Conservation (phyloP, 37 sponge, comb jelly and placozoan species). For the Ianthella basta region DNA sequence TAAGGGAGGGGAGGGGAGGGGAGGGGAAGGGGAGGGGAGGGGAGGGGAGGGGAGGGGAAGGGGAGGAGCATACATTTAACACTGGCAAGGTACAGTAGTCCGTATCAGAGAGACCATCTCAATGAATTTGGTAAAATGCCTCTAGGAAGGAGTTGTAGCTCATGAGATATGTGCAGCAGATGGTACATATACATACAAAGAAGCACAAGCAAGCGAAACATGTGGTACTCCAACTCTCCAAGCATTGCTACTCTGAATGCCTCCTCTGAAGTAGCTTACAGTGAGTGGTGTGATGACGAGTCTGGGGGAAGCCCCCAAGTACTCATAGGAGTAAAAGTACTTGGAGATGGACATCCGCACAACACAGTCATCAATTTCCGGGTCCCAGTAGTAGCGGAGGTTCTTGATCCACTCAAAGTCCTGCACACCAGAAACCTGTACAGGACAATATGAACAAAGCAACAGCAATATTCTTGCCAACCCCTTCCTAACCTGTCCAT, state of each 20-base stretch:
- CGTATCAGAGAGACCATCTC: too few species aligned
- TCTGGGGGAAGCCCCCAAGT: slow-evolving; percentile 93
- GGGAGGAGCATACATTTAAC: background rate
- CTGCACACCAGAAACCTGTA: slow-evolving; percentile 65
- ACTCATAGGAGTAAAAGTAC: slow-evolving; percentile 96
- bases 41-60: background rate
- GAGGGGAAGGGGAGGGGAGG: background rate
- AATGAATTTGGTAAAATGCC: background rate
- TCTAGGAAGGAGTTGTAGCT: too few species aligned
- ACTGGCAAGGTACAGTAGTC: background rate
- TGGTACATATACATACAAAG: background rate
- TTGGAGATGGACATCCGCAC: slow-evolving; percentile 93
- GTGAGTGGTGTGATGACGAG: slow-evolving; percentile 99
- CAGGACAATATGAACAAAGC: background rate
- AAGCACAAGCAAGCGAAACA: slow-evolving; percentile 12
- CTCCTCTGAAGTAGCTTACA: slow-evolving; percentile 33
- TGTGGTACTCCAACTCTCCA: background rate
- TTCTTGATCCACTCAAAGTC: slow-evolving; percentile 99
- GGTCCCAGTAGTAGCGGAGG: slow-evolving; percentile 97
- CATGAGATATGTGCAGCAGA: background rate
- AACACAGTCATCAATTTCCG: slow-evolving; percentile 88
- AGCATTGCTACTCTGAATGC: too few species aligned
- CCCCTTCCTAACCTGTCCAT: too few species aligned
- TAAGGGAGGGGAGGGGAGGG: background rate
- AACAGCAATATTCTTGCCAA: too few species aligned